Evolutionary conservation across 2,797 vertebrate species (phyloP), one percentile per base, ranked within the genome.

Genomic region (Anguilla obscura): DNA sequence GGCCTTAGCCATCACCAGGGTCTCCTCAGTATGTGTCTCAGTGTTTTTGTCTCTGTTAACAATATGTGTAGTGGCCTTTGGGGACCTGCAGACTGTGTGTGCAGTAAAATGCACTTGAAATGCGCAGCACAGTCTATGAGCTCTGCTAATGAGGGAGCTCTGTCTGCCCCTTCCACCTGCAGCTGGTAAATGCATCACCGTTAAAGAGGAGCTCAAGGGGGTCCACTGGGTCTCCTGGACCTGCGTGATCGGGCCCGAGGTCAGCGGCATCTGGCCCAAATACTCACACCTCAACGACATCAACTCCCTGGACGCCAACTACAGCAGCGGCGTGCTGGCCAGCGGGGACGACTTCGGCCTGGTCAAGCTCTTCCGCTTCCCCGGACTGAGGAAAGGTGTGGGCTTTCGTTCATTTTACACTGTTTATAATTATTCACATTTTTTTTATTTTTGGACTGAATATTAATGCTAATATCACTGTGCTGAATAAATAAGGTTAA

Each of bases 221-320:
- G 95, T 98, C 92, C 97, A 96, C 82, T 99, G 98, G 98, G 96
- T 97, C 85, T 98, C 98, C 0, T 99, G 98, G 98, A 99, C 98
- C 0, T 97, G 97, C 2, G 96, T 98, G n/a, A 91, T 97, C 0
- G 98, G 98, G 0, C 91, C 96, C 0, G 98, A 99, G 95, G 98
- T 99, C 66, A 98, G 95, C 58, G 98, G 98, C 48, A 97, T 99
- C 94, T 98, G 98, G 97, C 97, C 98, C 76, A 99, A 99, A 90
- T 99, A 99, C 88, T 96, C 96, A 50, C 97, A 95, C 0, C 14
- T 96, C 60, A 98, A 93, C 9, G 96, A 97, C 54, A 95, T 99
- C 89, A 99, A 99, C 92, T 98, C 98, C 1, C 98, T 98, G 92
- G 98, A 99, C 33, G 98, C 98, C 80, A 99, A 99, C 95, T 98